Conservation (phyloP, 2,113 vertebrate species). For the Ia io region DNA sequence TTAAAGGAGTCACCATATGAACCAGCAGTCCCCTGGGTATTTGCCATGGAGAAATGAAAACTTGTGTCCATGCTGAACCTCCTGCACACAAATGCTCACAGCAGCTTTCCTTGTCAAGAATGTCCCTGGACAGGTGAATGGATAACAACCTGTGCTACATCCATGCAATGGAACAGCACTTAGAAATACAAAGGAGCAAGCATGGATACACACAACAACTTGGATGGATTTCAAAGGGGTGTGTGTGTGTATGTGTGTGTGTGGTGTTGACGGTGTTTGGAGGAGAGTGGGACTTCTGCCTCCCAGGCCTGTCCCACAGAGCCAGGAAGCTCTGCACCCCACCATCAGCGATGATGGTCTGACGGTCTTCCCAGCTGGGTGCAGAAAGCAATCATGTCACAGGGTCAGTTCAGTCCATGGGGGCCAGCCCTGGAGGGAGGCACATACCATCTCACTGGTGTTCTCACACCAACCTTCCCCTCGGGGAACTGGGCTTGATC, state of each 20-base stretch:
- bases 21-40: too few relatives aligned
- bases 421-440: neutral
- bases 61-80: neutral
- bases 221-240: neutral
- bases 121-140: neutral
- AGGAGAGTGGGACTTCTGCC: neutral
- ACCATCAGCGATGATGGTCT: neutral
- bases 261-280: neutral
- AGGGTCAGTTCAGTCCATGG: neutral
- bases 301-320: neutral
- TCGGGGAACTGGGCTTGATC: neutral
- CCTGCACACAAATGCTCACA: neutral
- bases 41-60: neutral
- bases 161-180: too few relatives aligned
- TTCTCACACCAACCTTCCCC: neutral
- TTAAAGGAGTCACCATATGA: neutral
- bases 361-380: neutral
- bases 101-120: neutral
- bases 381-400: neutral
- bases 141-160: neutral
- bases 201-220: neutral
- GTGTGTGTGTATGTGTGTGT: too few relatives aligned
- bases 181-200: neutral
- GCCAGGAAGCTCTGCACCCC: neutral
- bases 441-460: neutral